Evolutionary conservation across 2,888 invertebrate species (phyloP).

Genomic region (Caenorhabditis auriculariae): DNA sequence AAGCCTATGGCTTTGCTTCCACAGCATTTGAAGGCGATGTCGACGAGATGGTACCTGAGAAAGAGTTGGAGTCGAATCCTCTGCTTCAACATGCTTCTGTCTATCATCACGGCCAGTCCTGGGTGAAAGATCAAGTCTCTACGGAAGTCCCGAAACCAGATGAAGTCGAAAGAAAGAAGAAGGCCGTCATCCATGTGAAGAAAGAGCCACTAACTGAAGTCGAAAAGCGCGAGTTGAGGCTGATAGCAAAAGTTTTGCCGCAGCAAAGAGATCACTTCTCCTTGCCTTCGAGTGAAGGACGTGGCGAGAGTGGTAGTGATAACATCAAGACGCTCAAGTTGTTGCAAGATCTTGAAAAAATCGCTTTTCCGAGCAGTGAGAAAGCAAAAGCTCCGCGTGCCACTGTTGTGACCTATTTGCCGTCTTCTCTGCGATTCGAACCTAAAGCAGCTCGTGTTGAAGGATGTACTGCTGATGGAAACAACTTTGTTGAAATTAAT

Average conservation of each 20-base stretch:
- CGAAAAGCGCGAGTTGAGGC: slow-evolving; percentile 6
- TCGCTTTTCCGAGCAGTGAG: not conserved
- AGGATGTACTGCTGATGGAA: slow-evolving; percentile 25
- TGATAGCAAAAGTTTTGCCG: slow-evolving; percentile 25
- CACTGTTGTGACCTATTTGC: slow-evolving; percentile 16
- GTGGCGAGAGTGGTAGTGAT: not conserved
- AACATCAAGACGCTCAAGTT: not conserved
- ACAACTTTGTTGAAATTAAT: slow-evolving; percentile 31
- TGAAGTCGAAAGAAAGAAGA: slow-evolving; percentile 8
- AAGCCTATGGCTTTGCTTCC: slow-evolving; percentile 15
- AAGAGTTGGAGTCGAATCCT: slow-evolving; percentile 15
- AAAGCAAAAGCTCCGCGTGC: not conserved
- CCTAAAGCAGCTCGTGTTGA: slow-evolving; percentile 21
- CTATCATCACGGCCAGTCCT: slow-evolving; percentile 26
- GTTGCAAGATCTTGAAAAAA: not conserved
- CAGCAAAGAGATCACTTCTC: slow-evolving; percentile 5
- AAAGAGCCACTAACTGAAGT: not conserved
- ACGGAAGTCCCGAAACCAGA: not conserved
- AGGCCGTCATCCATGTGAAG: slow-evolving; percentile 1
- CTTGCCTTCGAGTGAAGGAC: too few relatives aligned
- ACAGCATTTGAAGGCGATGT: slow-evolving; percentile 16
- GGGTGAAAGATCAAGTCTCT: not conserved
- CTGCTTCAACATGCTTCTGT: slow-evolving; percentile 12
- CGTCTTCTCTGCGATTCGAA: slow-evolving; percentile 15
- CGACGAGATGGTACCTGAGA: slow-evolving; percentile 1